Base-by-base conservation (phyloP, 2,113 vertebrate genomes). In the Indicator maculatus region DNA sequence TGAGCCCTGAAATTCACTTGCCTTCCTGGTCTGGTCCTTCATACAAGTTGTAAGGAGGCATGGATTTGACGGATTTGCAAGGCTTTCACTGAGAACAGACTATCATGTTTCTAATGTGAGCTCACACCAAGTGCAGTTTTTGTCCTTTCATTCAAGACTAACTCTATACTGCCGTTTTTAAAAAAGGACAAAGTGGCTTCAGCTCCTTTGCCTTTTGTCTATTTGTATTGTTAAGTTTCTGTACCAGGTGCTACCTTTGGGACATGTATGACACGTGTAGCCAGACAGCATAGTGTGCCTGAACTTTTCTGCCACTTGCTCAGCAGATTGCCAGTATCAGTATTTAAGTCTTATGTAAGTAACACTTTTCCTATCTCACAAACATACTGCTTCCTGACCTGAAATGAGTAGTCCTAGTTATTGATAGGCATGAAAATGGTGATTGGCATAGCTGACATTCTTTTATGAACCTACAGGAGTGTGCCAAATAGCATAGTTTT, bases 351-450 rank as follows among this genome's bases (percentile, higher is more conserved):
- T 64, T 41, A 80, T 7, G 66, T 9, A 82, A 30, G 66, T 9
- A 82, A 30, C 17, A 64, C 8, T 93, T 90, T 60, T 60, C 15
- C 12, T 77, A 5, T 80, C 45, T 83, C 7, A 0, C 33, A 82
- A 79, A 64, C 23, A 39, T 82, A 30, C 24, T 52, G 28, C 23
- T 67, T 89, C 53, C 52, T 80, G 26, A 55, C 31, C 39, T 59
- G n/a, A 30, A 83, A 55, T 56, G 39, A 65, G 44, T 21, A 20
- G 27, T 75, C 58, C 10, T 86, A 71, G 61, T 63, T 88, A 74
- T 2, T 77, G 83, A 53, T 0, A 0, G 33, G 47, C 33, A 69
- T 13, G 45, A 31, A 39, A 55, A 75, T 8, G 11, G 4, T 56
- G 64, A 61, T 69, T 75, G 61, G 28, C 0, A 0, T 82, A 67